These are phyloP conservation scores for Orcinus orca DNA, from an alignment of 2,113 vertebrate genomes.

Conservation along the genomic window DNA sequence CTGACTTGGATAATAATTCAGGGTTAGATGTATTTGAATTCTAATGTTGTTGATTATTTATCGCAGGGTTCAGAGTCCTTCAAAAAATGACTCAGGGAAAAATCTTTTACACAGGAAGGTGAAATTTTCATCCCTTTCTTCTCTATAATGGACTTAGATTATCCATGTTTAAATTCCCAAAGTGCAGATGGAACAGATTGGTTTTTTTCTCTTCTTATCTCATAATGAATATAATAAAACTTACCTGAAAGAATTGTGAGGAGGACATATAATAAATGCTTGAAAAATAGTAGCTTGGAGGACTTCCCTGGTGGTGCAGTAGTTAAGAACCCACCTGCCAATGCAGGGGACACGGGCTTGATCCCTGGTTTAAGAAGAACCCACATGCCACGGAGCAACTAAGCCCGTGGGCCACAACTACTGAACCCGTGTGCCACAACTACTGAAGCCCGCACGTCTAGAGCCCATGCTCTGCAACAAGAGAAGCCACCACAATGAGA, in stretches of 20 bases:
- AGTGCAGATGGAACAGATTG: background rate
- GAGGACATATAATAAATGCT: background rate
- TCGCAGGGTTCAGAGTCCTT: constrained; percentile 51
- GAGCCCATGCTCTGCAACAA: too few relatives aligned
- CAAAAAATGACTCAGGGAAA: constrained; percentile 55
- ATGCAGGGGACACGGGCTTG: too few relatives aligned
- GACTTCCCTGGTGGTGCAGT: too few relatives aligned
- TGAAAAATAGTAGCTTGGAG: background rate
- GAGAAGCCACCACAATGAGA: too few relatives aligned
- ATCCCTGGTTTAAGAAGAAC: too few relatives aligned
- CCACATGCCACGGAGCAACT: too few relatives aligned
- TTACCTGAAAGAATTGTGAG: background rate
- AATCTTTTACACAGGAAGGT: background rate
- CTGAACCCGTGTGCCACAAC: too few relatives aligned
- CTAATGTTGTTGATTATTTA: constrained; percentile 44
- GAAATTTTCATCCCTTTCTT: background rate
- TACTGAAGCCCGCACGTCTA: rapidly evolving
- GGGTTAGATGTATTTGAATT: background rate
- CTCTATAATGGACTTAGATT: background rate
- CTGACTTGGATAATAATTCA: background rate
- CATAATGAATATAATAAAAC: background rate
- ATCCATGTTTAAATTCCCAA: background rate
- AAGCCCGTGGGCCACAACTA: too few relatives aligned
- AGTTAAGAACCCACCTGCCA: too few relatives aligned
- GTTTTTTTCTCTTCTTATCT: background rate